Percentiles rank a stretch among this genome's conserved stretches.
Evolutionary conservation across 2,797 vertebrate genomes (phyloP).

Genomic region (Artibeus jamaicensis): DNA sequence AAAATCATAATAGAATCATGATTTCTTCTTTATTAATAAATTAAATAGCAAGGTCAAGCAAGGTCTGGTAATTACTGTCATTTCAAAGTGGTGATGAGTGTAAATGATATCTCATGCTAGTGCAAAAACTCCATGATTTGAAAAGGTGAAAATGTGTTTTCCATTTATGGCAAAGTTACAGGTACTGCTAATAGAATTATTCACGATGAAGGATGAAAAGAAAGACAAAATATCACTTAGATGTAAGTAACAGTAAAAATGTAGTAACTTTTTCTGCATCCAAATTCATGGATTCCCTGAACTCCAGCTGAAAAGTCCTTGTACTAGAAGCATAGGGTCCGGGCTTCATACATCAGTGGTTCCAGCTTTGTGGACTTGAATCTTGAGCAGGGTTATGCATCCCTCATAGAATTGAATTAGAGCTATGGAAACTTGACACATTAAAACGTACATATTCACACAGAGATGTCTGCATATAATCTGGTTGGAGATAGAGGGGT

Average conservation of each 20-base stretch:
- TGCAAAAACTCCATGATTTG: background rate
- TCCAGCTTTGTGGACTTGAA: background rate
- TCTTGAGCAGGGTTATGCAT: background rate
- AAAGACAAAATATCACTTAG: background rate
- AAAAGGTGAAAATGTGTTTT: slow-evolving; percentile 44
- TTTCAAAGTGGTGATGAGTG: slow-evolving; percentile 14
- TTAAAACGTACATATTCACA: background rate
- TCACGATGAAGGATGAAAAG: background rate
- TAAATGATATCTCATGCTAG: slow-evolving; percentile 12
- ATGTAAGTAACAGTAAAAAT: background rate
- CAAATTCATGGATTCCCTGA: background rate
- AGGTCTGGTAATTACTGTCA: slow-evolving; percentile 37
- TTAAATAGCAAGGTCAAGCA: slow-evolving; percentile 1
- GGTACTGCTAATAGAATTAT: background rate
- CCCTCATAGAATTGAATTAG: background rate
- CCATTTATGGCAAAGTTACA: background rate
- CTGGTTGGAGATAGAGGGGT: no score
- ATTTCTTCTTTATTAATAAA: slow-evolving; percentile 38
- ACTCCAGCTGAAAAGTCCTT: background rate
- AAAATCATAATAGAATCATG: background rate
- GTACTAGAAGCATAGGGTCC: background rate
- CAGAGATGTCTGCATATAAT: background rate
- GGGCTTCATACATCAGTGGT: background rate
- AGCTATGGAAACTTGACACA: background rate
- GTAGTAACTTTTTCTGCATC: background rate